Conservation (phyloP, 1,140 invertebrate genomes). For the Pseudomyrmex gracilis region DNA sequence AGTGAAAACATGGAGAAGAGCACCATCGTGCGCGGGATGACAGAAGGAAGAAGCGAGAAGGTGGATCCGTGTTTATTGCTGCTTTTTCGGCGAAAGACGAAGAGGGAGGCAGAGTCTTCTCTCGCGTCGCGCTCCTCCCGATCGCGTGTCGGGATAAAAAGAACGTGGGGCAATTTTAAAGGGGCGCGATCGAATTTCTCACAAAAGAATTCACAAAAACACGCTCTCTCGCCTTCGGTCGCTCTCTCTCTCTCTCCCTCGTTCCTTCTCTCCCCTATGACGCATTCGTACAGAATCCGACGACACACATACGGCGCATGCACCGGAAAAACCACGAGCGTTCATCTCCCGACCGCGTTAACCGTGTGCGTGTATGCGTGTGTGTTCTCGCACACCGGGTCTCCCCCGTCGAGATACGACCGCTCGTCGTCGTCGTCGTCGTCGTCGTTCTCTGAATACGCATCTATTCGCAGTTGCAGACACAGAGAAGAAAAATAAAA, state of each 20-base stretch:
- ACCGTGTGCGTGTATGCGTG: background rate
- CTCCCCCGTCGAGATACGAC: too few species aligned
- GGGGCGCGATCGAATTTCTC: background rate
- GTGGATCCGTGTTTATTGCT: background rate
- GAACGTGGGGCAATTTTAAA: background rate
- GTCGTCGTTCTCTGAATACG: background rate
- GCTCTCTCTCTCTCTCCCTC: background rate
- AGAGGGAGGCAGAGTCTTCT: too few species aligned
- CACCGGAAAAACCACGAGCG: background rate
- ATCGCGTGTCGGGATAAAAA: background rate
- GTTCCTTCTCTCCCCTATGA: background rate
- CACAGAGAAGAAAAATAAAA: too few species aligned
- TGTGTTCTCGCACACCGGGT: background rate
- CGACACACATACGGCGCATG: constrained; percentile 8
- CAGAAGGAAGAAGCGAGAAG: background rate
- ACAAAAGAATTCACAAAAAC: constrained; percentile 35
- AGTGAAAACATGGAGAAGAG: background rate
- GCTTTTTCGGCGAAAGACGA: background rate
- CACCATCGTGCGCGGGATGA: background rate
- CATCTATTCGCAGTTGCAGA: background rate
- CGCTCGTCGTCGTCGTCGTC: constrained; percentile 1
- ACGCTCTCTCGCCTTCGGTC: background rate
- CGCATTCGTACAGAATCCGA: background rate
- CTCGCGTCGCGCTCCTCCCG: too few species aligned
- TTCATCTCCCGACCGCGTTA: background rate